Evolutionary conservation across 1,140 invertebrate genomes (phyloP).

Genomic region (Parapsyche elsis): DNA sequence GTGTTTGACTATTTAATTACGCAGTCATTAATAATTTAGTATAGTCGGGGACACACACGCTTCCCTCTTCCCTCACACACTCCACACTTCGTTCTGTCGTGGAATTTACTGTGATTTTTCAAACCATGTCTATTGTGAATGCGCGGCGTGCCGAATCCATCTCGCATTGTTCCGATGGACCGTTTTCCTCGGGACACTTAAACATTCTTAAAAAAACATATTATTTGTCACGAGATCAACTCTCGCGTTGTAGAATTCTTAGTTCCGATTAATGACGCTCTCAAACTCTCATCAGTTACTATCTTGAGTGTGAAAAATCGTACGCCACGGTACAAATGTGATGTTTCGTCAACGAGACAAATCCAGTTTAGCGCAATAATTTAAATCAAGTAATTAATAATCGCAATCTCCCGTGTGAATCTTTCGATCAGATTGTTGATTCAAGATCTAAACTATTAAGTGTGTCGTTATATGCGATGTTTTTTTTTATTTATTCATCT

Average conservation of each 20-base stretch:
- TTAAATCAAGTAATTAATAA: no score
- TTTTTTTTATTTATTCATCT: no score
- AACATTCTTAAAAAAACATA: background rate
- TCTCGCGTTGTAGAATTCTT: background rate
- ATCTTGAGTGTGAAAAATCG: no score
- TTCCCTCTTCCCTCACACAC: no score
- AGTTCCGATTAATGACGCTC: slow-evolving; percentile 13
- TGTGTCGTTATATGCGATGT: no score
- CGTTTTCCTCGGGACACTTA: background rate
- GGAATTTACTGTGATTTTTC: slow-evolving; percentile 18
- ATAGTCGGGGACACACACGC: no score
- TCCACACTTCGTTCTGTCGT: background rate
- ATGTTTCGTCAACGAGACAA: no score
- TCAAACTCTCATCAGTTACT: background rate
- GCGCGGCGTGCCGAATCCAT: background rate
- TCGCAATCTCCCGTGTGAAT: no score
- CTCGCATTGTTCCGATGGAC: background rate
- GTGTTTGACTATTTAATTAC: slow-evolving; percentile 55
- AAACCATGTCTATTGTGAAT: background rate
- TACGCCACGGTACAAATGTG: no score
- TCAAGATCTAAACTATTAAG: no score
- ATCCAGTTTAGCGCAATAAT: no score
- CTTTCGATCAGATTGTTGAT: no score
- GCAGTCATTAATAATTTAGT: slow-evolving; percentile 51
- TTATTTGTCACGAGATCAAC: background rate